Conservation (phyloP, 2,797 vertebrate genomes). For the Bradypus variegatus region DNA sequence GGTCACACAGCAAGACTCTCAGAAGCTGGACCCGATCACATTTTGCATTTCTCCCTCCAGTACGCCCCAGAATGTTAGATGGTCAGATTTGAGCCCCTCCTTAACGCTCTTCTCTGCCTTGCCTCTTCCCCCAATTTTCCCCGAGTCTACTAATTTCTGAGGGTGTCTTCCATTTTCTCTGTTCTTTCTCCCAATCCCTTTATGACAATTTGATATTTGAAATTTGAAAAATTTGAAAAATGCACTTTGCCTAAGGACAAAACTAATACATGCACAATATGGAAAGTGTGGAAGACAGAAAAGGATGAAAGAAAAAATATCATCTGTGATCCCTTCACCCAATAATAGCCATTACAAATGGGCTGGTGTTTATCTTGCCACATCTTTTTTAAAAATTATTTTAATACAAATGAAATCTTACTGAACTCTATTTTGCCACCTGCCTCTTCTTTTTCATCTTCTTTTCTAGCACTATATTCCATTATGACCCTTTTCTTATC, state of each 20-base stretch:
- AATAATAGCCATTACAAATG: neutral
- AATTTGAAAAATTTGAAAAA: slow-evolving; percentile 6
- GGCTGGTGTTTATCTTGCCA: neutral
- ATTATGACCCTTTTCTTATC: neutral
- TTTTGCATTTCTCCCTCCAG: neutral
- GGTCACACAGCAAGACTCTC: neutral
- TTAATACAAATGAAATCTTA: slow-evolving; percentile 5
- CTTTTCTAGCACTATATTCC: neutral
- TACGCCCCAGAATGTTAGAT: accelerated
- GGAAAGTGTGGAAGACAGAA: slow-evolving; percentile 18
- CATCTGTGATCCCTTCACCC: neutral
- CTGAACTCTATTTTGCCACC: neutral
- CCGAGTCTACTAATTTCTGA: neutral
- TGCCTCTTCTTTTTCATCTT: neutral
- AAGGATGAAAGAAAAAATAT: neutral
- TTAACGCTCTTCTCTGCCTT: neutral
- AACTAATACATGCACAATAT: neutral
- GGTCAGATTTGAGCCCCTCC: neutral
- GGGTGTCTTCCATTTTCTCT: neutral
- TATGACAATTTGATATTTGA: neutral
- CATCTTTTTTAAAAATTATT: neutral
- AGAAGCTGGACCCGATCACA: neutral
- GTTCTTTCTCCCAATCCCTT: neutral
- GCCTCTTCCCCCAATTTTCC: neutral
- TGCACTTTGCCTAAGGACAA: neutral